phyloP scores from a whole-genome alignment of 1,140 invertebrate genomes.

The Portunus trituberculatus region DNA sequence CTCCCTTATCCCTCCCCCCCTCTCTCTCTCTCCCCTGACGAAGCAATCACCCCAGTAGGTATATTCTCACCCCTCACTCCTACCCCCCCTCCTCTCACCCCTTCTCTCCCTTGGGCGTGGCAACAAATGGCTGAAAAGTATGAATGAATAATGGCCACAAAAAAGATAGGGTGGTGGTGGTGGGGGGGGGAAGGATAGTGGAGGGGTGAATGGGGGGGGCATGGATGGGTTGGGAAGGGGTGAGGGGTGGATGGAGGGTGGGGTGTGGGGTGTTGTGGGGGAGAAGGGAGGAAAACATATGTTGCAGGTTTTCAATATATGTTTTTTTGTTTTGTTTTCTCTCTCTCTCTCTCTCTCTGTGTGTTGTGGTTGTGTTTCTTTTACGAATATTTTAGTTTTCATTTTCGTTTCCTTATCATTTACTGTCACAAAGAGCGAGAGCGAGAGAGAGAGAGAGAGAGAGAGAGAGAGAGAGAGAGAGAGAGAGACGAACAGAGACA shows the following conservation, averaged over 20 bases:
- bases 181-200: background rate
- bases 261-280: background rate
- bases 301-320: too few relatives aligned
- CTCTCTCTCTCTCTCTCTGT: too few relatives aligned
- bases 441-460: background rate
- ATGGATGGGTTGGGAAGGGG: background rate
- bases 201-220: background rate
- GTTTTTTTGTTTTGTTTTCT: too few relatives aligned
- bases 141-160: background rate
- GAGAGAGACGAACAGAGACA: background rate
- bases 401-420: too few relatives aligned
- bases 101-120: background rate
- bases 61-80: background rate
- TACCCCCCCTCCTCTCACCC: background rate
- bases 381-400: too few relatives aligned
- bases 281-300: background rate
- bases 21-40: background rate
- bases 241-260: background rate
- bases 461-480: background rate
- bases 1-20: background rate
- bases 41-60: background rate
- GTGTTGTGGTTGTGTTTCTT: too few relatives aligned
- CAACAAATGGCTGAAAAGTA: constrained; percentile 4
- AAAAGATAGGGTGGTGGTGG: background rate
- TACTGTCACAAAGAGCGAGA: background rate